Conservation (phyloP, 2,888 invertebrate genomes). For the Gymnosoma rotundatum region DNA sequence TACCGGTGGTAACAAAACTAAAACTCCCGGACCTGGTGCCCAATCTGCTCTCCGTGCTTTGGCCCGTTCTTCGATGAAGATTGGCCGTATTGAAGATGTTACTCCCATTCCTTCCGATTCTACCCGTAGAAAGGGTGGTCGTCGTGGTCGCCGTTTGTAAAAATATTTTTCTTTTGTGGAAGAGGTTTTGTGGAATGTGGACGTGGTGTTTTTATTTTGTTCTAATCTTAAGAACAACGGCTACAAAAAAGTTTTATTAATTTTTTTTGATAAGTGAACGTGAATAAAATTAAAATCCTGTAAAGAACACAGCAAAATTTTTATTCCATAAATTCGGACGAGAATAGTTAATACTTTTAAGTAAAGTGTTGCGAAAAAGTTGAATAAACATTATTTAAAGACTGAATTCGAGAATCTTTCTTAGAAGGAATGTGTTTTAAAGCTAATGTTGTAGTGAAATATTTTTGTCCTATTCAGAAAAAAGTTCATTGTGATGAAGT, state of each 20-base stretch:
- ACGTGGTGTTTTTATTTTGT: slow-evolving; percentile 37
- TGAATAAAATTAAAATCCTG: slow-evolving; percentile 19
- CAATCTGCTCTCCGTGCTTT: slow-evolving; percentile 98
- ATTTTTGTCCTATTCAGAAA: too few species aligned
- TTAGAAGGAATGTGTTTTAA: too few species aligned
- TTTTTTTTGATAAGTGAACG: slow-evolving; percentile 7
- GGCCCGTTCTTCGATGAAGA: slow-evolving; percentile 99
- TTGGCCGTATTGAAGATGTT: slow-evolving; percentile 99
- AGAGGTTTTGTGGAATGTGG: slow-evolving; percentile 42
- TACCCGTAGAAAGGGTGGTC: slow-evolving; percentile 99
- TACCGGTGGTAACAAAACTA: slow-evolving; percentile 99
- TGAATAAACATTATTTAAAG: too few species aligned
- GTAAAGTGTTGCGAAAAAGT: background rate
- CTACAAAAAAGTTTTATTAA: slow-evolving; percentile 32
- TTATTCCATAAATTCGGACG: background rate
- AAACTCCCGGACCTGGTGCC: slow-evolving; percentile 99
- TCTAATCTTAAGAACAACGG: slow-evolving; percentile 46
- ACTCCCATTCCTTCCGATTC: slow-evolving; percentile 99
- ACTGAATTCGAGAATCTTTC: too few species aligned
- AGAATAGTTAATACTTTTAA: background rate
- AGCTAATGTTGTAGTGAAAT: too few species aligned
- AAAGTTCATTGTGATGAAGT: too few species aligned
- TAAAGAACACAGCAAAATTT: slow-evolving; percentile 6
- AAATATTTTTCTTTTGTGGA: slow-evolving; percentile 70
- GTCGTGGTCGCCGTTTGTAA: slow-evolving; percentile 99